Conservation (phyloP, 2,113 vertebrate genomes). For the Protomyctophum bolini region DNA sequence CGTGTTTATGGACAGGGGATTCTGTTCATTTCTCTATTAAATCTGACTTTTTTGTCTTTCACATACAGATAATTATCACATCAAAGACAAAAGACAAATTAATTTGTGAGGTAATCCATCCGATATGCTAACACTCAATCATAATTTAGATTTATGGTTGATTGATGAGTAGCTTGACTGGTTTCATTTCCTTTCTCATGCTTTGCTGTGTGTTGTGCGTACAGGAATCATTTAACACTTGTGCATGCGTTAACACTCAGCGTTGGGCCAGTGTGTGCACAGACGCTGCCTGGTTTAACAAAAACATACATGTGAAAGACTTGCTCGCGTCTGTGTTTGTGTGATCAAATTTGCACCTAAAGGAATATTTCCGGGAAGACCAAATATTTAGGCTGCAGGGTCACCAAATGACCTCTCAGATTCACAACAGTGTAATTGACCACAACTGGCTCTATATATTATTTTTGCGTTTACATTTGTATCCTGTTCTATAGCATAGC, state of each 20-base stretch:
- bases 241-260: not conserved
- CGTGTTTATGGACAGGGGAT: conserved; percentile 19
- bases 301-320: conserved; percentile 58
- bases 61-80: not conserved
- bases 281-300: conserved; percentile 65
- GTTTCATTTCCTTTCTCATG: conserved; percentile 29
- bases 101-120: not conserved
- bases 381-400: conserved; percentile 71
- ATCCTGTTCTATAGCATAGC: no score
- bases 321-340: conserved; percentile 56
- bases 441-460: not conserved
- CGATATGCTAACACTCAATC: conserved; percentile 1
- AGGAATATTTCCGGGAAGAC: conserved; percentile 63
- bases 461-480: no score
- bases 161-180: conserved; percentile 22
- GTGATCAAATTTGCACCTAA: conserved; percentile 58
- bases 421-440: conserved; percentile 23
- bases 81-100: conserved; percentile 3
- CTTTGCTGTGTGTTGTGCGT: conserved; percentile 3
- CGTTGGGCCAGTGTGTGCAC: conserved; percentile 36
- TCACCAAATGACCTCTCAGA: conserved; percentile 51
- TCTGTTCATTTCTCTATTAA: not conserved
- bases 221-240: conserved; percentile 35
- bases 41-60: not conserved
- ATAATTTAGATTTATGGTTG: not conserved